Conservation (phyloP, 2,888 invertebrate genomes). For the Diogma glabrata region DNA sequence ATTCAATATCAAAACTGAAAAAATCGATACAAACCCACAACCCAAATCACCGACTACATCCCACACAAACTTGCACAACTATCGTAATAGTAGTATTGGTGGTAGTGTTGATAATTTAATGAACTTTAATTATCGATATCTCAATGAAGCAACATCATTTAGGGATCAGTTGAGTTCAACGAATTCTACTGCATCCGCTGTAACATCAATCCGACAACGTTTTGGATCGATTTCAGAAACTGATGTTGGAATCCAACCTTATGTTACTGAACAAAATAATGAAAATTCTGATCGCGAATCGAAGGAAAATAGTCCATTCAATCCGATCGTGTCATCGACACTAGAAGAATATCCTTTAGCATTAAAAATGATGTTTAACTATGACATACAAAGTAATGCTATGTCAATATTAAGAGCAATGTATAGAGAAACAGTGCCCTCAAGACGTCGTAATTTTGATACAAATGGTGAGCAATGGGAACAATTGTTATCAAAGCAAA, state of each 20-base stretch:
- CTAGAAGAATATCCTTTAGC: conserved; percentile 50
- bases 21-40: neutral
- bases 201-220: neutral
- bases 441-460: conserved; percentile 39
- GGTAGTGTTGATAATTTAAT: conserved; percentile 34
- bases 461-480: conserved; percentile 45
- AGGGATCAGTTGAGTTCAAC: conserved; percentile 5
- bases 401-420: conserved; percentile 63
- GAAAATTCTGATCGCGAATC: neutral
- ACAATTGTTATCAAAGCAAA: conserved; percentile 41
- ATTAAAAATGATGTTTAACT: conserved; percentile 87
- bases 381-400: conserved; percentile 72
- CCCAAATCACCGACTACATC: conserved; percentile 12
- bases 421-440: conserved; percentile 73
- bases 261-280: conserved; percentile 8
- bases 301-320: conserved; percentile 2
- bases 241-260: conserved; percentile 1
- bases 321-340: neutral
- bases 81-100: conserved; percentile 30
- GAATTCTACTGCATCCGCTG: no score
- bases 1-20: conserved; percentile 7
- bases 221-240: conserved; percentile 4
- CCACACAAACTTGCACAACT: neutral
- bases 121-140: conserved; percentile 17
- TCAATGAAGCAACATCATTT: neutral